These are phyloP conservation scores for Leucophenga varia DNA, from an alignment of 1,140 invertebrate genomes.

Conservation along the genomic window DNA sequence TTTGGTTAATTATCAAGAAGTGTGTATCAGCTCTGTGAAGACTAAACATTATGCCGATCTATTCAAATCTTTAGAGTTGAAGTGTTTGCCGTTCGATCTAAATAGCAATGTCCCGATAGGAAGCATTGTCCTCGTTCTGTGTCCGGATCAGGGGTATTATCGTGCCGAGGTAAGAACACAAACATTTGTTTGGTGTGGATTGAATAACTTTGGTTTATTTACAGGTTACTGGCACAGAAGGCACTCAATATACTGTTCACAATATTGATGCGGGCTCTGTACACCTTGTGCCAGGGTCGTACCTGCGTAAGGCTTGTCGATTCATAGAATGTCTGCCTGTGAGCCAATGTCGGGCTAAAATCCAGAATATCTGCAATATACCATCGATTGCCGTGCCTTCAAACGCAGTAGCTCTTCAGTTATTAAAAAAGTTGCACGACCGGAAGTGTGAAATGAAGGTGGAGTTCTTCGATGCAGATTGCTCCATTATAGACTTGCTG, in stretches of 20 bases:
- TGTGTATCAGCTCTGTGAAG: conserved; percentile 25
- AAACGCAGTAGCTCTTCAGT: conserved; percentile 8
- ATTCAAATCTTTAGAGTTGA: conserved; percentile 18
- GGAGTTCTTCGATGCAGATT: conserved; percentile 1
- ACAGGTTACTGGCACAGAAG: conserved; percentile 7
- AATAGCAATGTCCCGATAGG: conserved; percentile 12
- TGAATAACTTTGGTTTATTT: background rate
- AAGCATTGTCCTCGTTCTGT: conserved; percentile 18
- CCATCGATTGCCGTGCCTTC: conserved; percentile 15
- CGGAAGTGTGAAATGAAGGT: conserved; percentile 4
- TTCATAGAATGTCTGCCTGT: conserved; percentile 31
- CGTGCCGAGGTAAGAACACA: conserved; percentile 28
- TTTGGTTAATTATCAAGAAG: conserved; percentile 11
- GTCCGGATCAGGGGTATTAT: conserved; percentile 9
- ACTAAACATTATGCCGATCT: conserved; percentile 12
- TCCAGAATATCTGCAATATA: conserved; percentile 19
- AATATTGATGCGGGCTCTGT: conserved; percentile 28
- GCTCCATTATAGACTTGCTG: conserved; percentile 15
- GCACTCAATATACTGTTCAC: conserved; percentile 7
- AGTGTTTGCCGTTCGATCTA: conserved; percentile 15
- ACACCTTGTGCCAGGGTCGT: background rate
- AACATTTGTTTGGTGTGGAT: no score
- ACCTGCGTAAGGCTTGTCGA: conserved; percentile 25
- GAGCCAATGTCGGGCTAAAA: conserved; percentile 8
- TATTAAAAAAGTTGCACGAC: conserved; percentile 6